Conservation (phyloP, 1,140 invertebrate genomes). For the Philopotamus ludificatus region DNA sequence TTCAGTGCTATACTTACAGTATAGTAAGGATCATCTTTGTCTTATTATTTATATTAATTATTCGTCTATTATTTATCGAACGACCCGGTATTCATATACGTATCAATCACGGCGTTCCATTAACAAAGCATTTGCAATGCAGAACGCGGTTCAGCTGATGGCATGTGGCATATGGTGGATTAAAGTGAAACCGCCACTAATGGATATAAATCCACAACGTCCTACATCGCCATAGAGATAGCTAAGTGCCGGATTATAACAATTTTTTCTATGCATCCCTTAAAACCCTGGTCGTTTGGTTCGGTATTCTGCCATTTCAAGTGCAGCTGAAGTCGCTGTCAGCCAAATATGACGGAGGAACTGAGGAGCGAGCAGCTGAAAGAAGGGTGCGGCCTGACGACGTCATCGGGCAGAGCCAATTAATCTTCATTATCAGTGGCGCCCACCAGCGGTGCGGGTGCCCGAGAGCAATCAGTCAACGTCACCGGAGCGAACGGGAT, state of each 20-base stretch:
- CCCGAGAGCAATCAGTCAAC: conserved; percentile 36
- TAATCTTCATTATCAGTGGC: conserved; percentile 39
- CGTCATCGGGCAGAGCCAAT: conserved; percentile 33
- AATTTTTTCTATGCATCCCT: no score
- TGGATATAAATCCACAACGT: no score
- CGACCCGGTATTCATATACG: no score
- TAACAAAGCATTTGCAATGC: not conserved
- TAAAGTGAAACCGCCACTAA: not conserved
- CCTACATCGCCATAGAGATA: no score
- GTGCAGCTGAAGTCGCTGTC: no score
- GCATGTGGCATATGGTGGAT: not conserved
- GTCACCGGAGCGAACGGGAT: conserved; percentile 16
- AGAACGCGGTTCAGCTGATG: not conserved
- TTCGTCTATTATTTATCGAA: no score
- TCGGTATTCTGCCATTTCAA: no score
- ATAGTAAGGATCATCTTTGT: no score
- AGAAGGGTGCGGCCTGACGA: conserved; percentile 10
- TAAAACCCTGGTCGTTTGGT: no score
- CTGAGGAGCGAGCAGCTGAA: conserved; percentile 16
- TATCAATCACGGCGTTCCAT: not conserved
- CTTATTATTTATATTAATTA: no score
- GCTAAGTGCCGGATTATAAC: no score
- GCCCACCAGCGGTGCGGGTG: conserved; percentile 17
- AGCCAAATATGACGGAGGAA: conserved; percentile 21
- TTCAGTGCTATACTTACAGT: no score